A percentile compares a stretch with the other conserved stretches of the same genome.
Evolutionary conservation across 2,113 vertebrate species (phyloP).

Genomic region (Odontesthes bonariensis): DNA sequence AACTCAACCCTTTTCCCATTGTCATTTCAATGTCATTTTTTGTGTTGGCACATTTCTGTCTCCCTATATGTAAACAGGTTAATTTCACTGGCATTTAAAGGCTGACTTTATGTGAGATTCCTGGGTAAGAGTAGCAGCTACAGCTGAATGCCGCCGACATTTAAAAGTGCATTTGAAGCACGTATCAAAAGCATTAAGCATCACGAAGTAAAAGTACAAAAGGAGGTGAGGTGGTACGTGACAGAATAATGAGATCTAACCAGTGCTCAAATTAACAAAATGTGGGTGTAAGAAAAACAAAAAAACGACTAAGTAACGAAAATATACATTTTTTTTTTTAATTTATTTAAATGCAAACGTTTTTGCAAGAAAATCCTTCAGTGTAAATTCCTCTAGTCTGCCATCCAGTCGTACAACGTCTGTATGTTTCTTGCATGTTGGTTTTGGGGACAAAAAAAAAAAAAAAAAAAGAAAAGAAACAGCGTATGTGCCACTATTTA

Average conservation of each 20-base stretch:
- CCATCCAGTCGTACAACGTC: not conserved
- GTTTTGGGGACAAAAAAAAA: too few relatives aligned
- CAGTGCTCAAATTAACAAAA: not conserved
- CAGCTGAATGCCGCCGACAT: not conserved
- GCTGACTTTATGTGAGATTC: not conserved
- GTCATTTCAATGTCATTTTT: constrained; percentile 9
- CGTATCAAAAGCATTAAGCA: not conserved
- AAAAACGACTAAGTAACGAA: not conserved
- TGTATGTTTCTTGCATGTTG: not conserved
- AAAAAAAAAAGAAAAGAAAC: too few relatives aligned
- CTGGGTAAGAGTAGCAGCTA: not conserved
- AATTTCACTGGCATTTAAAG: not conserved
- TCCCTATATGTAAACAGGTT: not conserved
- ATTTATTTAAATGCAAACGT: not conserved
- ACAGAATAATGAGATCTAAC: not conserved
- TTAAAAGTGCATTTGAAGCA: not conserved
- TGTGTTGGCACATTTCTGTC: not conserved
- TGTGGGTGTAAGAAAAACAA: not conserved
- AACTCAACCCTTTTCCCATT: constrained; percentile 1
- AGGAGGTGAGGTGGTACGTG: not conserved
- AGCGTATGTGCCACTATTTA: too few relatives aligned
- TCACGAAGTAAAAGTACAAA: not conserved
- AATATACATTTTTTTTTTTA: not conserved
- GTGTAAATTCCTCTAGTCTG: not conserved
- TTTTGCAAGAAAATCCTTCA: not conserved